These are phyloP conservation scores for Tenthredo distinguenda DNA, from an alignment of 2,888 invertebrate species.

Conservation along the genomic window DNA sequence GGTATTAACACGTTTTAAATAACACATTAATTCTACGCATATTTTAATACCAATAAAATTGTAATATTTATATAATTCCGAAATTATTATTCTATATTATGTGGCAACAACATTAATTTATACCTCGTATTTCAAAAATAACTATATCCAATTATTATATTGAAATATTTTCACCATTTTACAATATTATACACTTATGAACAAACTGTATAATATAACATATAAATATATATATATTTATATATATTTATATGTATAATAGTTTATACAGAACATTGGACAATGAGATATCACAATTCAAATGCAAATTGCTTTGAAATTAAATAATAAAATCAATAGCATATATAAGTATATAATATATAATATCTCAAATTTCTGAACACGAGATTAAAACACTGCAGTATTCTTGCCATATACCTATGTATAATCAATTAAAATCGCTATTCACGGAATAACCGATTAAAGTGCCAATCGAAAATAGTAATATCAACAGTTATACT, in stretches of 20 bases:
- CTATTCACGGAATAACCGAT: neutral
- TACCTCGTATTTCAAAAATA: slow-evolving; percentile 8
- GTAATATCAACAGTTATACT: neutral
- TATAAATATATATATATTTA: neutral
- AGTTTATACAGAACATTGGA: slow-evolving; percentile 17
- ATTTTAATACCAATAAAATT: neutral
- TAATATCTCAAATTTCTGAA: neutral
- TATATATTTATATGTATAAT: slow-evolving; percentile 8
- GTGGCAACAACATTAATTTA: slow-evolving; percentile 30
- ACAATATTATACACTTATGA: neutral
- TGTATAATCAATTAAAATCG: neutral
- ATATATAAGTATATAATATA: slow-evolving; percentile 4
- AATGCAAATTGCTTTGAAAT: slow-evolving; percentile 36
- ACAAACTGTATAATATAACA: neutral
- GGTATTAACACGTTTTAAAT: neutral
- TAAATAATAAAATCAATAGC: slow-evolving; percentile 5
- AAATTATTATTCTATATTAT: neutral
- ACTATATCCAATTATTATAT: neutral
- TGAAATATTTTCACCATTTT: neutral
- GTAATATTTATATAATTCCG: neutral
- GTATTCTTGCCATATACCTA: slow-evolving; percentile 1
- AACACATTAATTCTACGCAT: neutral
- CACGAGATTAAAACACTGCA: neutral
- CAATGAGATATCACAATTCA: slow-evolving; percentile 46
- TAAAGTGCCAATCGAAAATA: neutral